Percentiles rank a stretch among this genome's conserved stretches.
Conservation (phyloP, 2,888 invertebrate species). For the Adineta ricciae region DNA sequence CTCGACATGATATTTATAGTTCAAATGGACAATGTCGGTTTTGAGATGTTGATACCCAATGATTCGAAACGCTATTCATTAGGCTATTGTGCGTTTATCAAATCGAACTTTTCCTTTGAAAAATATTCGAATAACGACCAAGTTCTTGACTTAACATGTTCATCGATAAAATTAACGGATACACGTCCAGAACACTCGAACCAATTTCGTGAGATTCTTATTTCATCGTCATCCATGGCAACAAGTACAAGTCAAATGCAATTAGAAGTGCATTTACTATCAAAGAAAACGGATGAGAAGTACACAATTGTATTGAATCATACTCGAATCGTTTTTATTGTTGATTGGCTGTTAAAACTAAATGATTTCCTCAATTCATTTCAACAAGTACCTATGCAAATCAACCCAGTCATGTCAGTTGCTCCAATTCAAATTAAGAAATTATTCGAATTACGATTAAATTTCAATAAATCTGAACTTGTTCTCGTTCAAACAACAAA, state of each 20-base stretch:
- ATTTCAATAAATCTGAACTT: conserved; percentile 85
- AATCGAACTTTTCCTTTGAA: conserved; percentile 73
- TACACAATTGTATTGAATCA: conserved; percentile 82
- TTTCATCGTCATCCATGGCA: conserved; percentile 37
- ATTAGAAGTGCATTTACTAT: conserved; percentile 54
- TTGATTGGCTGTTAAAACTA: conserved; percentile 82
- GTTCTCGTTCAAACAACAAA: conserved; percentile 83
- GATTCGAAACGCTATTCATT: neutral
- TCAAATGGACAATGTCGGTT: conserved; percentile 73
- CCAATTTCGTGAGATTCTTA: conserved; percentile 35
- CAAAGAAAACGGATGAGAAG: conserved; percentile 60
- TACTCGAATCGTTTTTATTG: conserved; percentile 81
- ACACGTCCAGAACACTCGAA: conserved; percentile 70
- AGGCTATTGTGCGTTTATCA: conserved; percentile 53
- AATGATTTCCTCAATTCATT: conserved; percentile 60
- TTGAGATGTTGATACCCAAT: conserved; percentile 55
- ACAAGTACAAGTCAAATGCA: conserved; percentile 43
- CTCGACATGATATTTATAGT: conserved; percentile 68
- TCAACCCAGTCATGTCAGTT: neutral
- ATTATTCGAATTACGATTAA: conserved; percentile 74
- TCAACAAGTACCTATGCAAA: neutral
- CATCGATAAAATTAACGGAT: conserved; percentile 72
- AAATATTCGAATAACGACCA: conserved; percentile 75
- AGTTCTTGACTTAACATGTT: conserved; percentile 81
- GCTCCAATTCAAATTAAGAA: conserved; percentile 38